These are phyloP conservation scores for Ophion ventricosus DNA, from an alignment of 2,888 invertebrate genomes.

Conservation along the genomic window DNA sequence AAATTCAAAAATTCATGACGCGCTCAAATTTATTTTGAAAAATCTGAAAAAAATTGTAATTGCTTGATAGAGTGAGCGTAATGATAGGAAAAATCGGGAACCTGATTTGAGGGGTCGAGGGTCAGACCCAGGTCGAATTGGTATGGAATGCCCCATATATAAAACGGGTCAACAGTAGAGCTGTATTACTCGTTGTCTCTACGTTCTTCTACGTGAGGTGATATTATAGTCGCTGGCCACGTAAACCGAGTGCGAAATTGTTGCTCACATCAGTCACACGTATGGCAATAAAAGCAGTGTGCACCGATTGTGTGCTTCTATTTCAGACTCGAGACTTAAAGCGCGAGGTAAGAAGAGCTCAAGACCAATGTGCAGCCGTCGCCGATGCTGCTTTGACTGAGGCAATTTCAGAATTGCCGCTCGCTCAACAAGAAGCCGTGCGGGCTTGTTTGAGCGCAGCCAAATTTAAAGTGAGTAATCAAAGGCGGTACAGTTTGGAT, in stretches of 20 bases:
- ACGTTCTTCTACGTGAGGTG: constrained; percentile 1
- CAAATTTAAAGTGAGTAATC: constrained; percentile 22
- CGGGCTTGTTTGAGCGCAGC: constrained; percentile 41
- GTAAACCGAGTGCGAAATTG: constrained; percentile 20
- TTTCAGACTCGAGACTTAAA: constrained; percentile 13
- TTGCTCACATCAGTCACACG: constrained; percentile 35
- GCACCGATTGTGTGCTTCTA: constrained; percentile 22
- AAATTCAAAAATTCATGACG: too few species aligned
- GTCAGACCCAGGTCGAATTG: too few species aligned
- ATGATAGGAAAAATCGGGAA: too few species aligned
- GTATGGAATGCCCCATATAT: too few species aligned
- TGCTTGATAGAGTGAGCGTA: too few species aligned
- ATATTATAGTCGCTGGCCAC: constrained; percentile 20
- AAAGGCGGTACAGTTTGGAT: constrained; percentile 43
- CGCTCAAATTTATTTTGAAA: too few species aligned
- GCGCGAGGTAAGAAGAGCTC: constrained; percentile 16
- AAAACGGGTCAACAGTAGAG: constrained; percentile 8
- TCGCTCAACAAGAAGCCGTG: constrained; percentile 37
- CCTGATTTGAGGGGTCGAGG: too few species aligned
- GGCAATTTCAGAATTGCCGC: constrained; percentile 26
- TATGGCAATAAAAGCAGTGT: constrained; percentile 32
- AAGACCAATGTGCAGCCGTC: constrained; percentile 13
- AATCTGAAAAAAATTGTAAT: too few species aligned
- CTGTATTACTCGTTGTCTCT: background rate
- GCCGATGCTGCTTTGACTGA: background rate